Conservation (phyloP, 2,113 vertebrate species). For the Neofelis nebulosa region DNA sequence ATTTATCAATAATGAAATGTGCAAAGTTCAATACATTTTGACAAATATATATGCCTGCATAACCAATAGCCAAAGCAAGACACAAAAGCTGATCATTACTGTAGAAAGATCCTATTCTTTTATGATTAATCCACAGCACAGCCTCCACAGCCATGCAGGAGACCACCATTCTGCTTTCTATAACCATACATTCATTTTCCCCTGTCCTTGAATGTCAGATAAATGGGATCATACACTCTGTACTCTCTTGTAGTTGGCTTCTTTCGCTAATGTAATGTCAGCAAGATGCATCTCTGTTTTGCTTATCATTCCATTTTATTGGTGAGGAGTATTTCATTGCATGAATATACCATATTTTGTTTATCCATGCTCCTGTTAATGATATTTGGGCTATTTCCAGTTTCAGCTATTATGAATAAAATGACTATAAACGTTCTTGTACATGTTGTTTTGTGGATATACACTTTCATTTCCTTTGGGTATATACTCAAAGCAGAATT, state of each 20-base stretch:
- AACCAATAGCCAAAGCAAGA: not conserved
- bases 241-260: not conserved
- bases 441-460: not conserved
- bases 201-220: not conserved
- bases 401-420: slow-evolving; percentile 7
- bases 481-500: not conserved
- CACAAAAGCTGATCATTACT: not conserved
- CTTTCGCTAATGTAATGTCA: not conserved
- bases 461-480: not conserved
- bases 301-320: not conserved
- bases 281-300: not conserved
- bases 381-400: not conserved
- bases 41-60: not conserved
- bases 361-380: not conserved
- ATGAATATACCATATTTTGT: not conserved
- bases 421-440: not conserved
- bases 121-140: not conserved
- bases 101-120: not conserved
- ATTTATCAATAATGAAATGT: not conserved
- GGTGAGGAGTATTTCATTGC: not conserved
- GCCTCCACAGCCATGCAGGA: not conserved
- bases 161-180: not conserved
- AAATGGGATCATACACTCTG: not conserved
- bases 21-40: not conserved
- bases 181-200: not conserved